Percentiles rank a stretch among this genome's conserved stretches.
Evolutionary conservation across 2,113 vertebrate genomes (phyloP).

Genomic region (Noturus placidus): DNA sequence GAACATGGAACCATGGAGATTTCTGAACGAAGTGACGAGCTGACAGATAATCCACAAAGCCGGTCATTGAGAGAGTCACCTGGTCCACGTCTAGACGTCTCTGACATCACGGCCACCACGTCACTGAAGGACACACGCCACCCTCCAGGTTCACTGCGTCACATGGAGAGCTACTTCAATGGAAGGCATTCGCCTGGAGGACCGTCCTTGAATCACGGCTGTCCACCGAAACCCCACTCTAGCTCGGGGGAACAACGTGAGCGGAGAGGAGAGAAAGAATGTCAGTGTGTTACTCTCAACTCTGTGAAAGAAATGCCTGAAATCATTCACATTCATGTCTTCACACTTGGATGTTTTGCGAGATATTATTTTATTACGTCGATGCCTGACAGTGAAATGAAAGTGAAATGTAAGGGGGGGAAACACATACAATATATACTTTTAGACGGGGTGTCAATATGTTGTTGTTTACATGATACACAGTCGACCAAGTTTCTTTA

Average conservation of each 20-base stretch:
- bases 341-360: not conserved
- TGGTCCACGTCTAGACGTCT: constrained; percentile 50
- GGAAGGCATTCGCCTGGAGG: not conserved
- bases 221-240: not conserved
- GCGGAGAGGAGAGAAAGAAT: not conserved
- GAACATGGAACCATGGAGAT: not conserved
- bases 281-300: not conserved
- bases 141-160: constrained; percentile 39
- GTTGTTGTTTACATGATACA: not conserved
- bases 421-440: not conserved
- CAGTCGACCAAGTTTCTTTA: not conserved
- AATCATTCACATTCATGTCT: not conserved
- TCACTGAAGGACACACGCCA: not conserved
- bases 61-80: constrained; percentile 64
- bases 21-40: not conserved
- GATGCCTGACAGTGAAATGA: not conserved
- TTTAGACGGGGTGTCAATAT: not conserved
- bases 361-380: not conserved
- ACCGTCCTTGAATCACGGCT: not conserved
- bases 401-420: not conserved
- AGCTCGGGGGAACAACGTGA: not conserved
- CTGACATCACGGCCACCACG: constrained; percentile 45
- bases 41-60: constrained; percentile 55
- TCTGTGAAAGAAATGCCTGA: not conserved
- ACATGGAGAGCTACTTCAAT: constrained; percentile 53